Evolutionary conservation across 2,113 vertebrate species (phyloP).

Genomic region (Anolis sagrei): DNA sequence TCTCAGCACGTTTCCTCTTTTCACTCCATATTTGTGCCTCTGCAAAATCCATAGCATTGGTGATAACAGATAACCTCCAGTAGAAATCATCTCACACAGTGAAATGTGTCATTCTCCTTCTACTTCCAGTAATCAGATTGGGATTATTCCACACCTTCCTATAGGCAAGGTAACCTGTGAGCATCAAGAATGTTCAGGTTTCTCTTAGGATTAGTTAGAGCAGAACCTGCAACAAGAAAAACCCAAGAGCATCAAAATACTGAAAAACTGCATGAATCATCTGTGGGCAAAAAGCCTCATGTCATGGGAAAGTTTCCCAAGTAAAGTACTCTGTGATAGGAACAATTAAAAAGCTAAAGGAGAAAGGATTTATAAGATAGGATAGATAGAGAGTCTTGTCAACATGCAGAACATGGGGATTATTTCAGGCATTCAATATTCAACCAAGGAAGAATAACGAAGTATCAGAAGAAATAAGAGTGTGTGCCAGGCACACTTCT

Average conservation of each 20-base stretch:
- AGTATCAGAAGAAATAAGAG: too few relatives aligned
- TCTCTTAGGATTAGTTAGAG: accelerated
- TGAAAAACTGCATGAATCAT: background rate
- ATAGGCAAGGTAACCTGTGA: too few relatives aligned
- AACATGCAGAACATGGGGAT: too few relatives aligned
- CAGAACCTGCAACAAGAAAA: conserved; percentile 5
- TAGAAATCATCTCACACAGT: too few relatives aligned
- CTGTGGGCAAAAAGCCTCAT: background rate
- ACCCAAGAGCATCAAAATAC: background rate
- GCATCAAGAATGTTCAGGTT: background rate
- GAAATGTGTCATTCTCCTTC: background rate
- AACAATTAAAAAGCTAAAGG: background rate
- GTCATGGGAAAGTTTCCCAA: background rate
- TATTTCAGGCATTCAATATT: too few relatives aligned
- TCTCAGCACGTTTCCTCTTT: too few relatives aligned
- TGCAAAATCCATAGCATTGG: too few relatives aligned
- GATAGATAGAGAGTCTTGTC: background rate
- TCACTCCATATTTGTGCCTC: too few relatives aligned
- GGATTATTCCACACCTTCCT: background rate
- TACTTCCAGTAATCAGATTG: background rate
- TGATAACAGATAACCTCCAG: too few relatives aligned
- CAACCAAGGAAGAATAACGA: too few relatives aligned
- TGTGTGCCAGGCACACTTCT: too few relatives aligned
- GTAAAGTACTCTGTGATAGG: background rate
- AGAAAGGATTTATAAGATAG: background rate